Conservation (phyloP, 1,140 invertebrate genomes). For the Antheraea pernyi region DNA sequence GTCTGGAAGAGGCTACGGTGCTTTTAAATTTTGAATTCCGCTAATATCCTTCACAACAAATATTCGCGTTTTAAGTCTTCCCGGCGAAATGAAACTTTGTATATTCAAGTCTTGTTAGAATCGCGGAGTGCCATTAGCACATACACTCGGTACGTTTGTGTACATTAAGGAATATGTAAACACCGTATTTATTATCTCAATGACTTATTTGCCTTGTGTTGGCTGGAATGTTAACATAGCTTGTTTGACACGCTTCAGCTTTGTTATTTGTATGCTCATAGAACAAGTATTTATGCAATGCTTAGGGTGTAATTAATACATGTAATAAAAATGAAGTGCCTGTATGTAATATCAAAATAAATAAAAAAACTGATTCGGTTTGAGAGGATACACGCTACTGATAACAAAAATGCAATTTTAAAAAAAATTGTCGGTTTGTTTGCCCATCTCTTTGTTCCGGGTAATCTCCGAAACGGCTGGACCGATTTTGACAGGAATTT, state of each 20-base stretch:
- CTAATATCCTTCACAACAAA: slow-evolving; percentile 42
- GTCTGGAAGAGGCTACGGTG: slow-evolving; percentile 5
- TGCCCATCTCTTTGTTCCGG: no score
- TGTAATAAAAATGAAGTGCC: not conserved
- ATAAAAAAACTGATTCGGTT: no score
- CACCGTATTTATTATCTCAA: slow-evolving; percentile 28
- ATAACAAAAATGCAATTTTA: no score
- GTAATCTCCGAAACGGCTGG: no score
- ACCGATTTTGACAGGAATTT: no score
- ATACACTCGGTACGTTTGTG: slow-evolving; percentile 32
- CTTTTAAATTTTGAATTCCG: slow-evolving; percentile 23
- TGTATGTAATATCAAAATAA: no score
- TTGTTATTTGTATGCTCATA: not conserved
- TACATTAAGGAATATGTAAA: slow-evolving; percentile 26
- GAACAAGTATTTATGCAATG: not conserved
- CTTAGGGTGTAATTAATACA: not conserved
- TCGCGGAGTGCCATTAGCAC: slow-evolving; percentile 33
- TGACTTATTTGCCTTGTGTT: slow-evolving; percentile 28
- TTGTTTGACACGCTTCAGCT: not conserved
- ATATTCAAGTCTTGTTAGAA: slow-evolving; percentile 34
- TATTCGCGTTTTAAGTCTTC: slow-evolving; percentile 30
- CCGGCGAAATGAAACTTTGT: slow-evolving; percentile 34
- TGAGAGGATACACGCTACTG: no score
- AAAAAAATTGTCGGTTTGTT: no score
- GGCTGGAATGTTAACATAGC: not conserved